phyloP scores from a whole-genome alignment of 2,888 invertebrate genomes.

The Dromius quadrimaculatus region DNA sequence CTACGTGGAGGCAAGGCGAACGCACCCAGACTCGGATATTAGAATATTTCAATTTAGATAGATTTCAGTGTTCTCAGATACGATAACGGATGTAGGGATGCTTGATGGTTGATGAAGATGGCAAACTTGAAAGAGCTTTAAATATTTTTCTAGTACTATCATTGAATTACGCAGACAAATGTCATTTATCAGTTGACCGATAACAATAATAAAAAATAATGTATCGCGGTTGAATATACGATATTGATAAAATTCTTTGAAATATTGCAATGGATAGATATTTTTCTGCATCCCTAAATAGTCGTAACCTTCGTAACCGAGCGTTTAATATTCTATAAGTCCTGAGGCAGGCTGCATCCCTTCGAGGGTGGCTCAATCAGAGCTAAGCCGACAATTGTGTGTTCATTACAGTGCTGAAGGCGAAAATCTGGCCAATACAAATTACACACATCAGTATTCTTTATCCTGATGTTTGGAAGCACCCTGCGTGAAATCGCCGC shows the following conservation, averaged over 20 bases:
- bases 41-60: slow-evolving; percentile 66
- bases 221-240: no score
- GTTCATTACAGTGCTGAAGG: slow-evolving; percentile 66
- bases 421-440: slow-evolving; percentile 69
- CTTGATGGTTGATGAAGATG: slow-evolving; percentile 1
- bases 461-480: slow-evolving; percentile 15
- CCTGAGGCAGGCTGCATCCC: slow-evolving; percentile 53
- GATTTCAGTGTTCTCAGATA: slow-evolving; percentile 58
- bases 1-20: neutral
- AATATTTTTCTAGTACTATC: no score
- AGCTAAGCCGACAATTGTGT: slow-evolving; percentile 68
- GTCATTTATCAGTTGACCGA: slow-evolving; percentile 18
- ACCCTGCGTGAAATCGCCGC: slow-evolving; percentile 42
- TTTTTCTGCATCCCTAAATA: neutral
- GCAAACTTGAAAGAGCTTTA: neutral
- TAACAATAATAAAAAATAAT: neutral
- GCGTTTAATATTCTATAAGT: slow-evolving; percentile 65
- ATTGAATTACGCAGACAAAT: neutral
- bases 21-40: slow-evolving; percentile 59
- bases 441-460: slow-evolving; percentile 63
- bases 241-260: no score
- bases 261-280: no score
- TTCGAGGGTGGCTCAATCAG: slow-evolving; percentile 64
- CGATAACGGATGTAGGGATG: slow-evolving; percentile 27
- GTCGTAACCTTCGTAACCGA: slow-evolving; percentile 59